Evolutionary conservation across 2,113 vertebrate species (phyloP).

Genomic region (Seriola quinqueradiata): DNA sequence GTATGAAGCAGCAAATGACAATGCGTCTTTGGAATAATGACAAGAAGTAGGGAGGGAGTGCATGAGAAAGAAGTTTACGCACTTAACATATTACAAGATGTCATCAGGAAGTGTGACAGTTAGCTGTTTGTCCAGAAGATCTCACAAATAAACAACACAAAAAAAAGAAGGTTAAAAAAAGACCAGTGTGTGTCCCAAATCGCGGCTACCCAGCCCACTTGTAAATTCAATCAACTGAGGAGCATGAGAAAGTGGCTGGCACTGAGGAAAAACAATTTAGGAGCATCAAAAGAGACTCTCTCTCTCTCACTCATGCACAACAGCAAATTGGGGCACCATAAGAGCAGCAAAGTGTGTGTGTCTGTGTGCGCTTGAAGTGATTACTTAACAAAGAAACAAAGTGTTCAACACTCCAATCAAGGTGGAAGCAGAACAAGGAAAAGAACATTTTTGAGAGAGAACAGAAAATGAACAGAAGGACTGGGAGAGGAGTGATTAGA

Average conservation of each 20-base stretch:
- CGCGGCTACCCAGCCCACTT: conserved; percentile 62
- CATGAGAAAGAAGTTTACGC: conserved; percentile 53
- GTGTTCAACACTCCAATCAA: conserved; percentile 70
- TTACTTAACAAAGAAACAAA: conserved; percentile 69
- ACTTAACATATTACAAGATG: conserved; percentile 48
- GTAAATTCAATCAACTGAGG: conserved; percentile 76
- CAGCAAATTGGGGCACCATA: conserved; percentile 67
- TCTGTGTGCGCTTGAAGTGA: conserved; percentile 63
- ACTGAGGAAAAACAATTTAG: conserved; percentile 70
- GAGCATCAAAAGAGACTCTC: conserved; percentile 65
- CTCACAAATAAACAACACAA: conserved; percentile 49
- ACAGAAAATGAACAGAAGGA: conserved; percentile 45
- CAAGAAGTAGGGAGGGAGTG: conserved; percentile 54
- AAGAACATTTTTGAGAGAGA: conserved; percentile 34
- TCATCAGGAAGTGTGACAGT: conserved; percentile 54
- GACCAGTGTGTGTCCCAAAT: conserved; percentile 37
- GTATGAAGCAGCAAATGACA: conserved; percentile 83
- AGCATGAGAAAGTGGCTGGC: conserved; percentile 64
- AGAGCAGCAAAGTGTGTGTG: conserved; percentile 71
- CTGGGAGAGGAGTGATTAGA: conserved; percentile 20
- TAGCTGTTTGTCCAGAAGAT: conserved; percentile 46
- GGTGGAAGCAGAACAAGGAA: conserved; percentile 50
- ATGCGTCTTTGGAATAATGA: conserved; percentile 79
- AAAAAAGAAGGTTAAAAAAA: not conserved
- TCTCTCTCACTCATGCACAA: conserved; percentile 48